phyloP scores from a whole-genome alignment of 1,140 invertebrate species.

The Bombus pyrosoma region DNA sequence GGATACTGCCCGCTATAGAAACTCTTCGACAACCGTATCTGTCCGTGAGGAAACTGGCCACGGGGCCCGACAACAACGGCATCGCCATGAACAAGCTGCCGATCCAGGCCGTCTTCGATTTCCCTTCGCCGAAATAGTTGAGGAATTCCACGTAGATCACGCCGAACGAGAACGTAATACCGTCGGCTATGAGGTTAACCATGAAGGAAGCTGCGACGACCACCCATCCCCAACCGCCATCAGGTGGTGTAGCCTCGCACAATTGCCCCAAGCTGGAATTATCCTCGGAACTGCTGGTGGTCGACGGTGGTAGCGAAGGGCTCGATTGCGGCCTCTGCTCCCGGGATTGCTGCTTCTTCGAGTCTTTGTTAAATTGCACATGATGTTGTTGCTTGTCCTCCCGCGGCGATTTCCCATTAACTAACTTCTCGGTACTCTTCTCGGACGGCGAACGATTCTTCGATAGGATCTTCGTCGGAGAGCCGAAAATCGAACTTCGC shows the following conservation, averaged over 20 bases:
- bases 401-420: conserved; percentile 72
- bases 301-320: conserved; percentile 79
- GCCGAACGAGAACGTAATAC: conserved; percentile 97
- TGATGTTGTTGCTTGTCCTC: conserved; percentile 82
- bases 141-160: conserved; percentile 94
- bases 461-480: conserved; percentile 64
- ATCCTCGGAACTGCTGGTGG: conserved; percentile 83
- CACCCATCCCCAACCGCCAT: conserved; percentile 92
- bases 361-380: conserved; percentile 84
- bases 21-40: conserved; percentile 92
- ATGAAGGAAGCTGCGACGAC: conserved; percentile 93
- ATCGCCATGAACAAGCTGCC: conserved; percentile 95
- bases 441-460: conserved; percentile 54
- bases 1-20: conserved; percentile 90
- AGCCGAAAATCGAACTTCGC: conserved; percentile 51
- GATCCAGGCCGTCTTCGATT: conserved; percentile 95
- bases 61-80: conserved; percentile 93
- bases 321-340: conserved; percentile 78
- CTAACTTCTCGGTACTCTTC: conserved; percentile 70
- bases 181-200: conserved; percentile 97
- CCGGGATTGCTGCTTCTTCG: conserved; percentile 74
- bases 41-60: conserved; percentile 94
- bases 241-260: conserved; percentile 87
- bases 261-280: conserved; percentile 85
- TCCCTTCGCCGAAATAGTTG: conserved; percentile 91